These are phyloP conservation scores for Helobdella robusta DNA, from an alignment of 2,888 invertebrate species.

Conservation along the genomic window DNA sequence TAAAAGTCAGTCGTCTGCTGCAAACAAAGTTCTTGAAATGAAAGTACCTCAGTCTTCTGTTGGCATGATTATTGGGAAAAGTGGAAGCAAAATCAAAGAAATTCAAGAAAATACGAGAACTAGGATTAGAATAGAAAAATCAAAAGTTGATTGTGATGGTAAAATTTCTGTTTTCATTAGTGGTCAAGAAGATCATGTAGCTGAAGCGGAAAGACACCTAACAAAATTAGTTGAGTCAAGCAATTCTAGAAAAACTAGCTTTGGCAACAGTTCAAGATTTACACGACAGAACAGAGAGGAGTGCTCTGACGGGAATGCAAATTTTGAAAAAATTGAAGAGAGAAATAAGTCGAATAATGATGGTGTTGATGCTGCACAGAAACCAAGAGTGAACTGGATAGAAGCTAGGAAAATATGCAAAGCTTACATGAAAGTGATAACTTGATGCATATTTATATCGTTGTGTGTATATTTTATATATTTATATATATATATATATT, in stretches of 20 bases:
- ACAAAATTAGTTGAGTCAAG: neutral
- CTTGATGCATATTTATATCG: slow-evolving; percentile 50
- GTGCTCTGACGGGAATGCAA: neutral
- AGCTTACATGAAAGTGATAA: slow-evolving; percentile 53
- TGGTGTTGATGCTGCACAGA: neutral
- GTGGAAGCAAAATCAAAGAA: slow-evolving; percentile 44
- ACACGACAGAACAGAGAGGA: neutral
- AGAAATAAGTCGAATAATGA: too few species aligned
- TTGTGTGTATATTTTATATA: neutral
- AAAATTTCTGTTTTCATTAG: neutral
- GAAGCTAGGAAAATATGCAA: slow-evolving; percentile 45
- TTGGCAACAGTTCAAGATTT: neutral
- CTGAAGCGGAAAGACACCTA: neutral
- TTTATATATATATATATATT: neutral
- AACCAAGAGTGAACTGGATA: slow-evolving; percentile 47
- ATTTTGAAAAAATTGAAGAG: slow-evolving; percentile 28
- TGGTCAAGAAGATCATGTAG: neutral
- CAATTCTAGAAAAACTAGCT: neutral
- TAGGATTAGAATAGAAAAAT: slow-evolving; percentile 52
- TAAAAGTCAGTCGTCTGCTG: too few species aligned
- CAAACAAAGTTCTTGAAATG: slow-evolving; percentile 5
- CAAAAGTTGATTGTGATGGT: neutral
- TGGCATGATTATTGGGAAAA: slow-evolving; percentile 38
- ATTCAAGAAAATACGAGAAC: slow-evolving; percentile 40
- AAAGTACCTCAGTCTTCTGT: neutral